Evolutionary conservation across 1,140 invertebrate genomes (phyloP), one percentile per base, ranked within the genome.

Genomic region (Zaprionus camerounensis): DNA sequence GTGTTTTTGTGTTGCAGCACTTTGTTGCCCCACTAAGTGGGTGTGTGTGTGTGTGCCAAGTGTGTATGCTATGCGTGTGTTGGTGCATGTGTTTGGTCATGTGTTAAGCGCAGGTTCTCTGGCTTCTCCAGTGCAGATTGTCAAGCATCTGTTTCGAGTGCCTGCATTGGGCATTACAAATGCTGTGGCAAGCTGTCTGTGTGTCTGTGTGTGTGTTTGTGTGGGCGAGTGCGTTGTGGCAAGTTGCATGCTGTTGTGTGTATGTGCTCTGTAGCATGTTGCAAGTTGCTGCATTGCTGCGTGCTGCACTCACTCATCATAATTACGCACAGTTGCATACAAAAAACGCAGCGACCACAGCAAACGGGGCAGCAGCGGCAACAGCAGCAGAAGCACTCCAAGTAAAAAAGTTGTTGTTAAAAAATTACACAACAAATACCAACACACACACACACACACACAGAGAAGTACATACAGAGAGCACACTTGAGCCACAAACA

Each of bases 371-470:
- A 78, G 58, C 69, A 63, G 67, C 62, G 36, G 51, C 75, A 73
- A 31, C 69, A 58, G 71, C 57, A 51, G 26, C 65, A 44, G 36
- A 17, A 67, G 80, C 81, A 87, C 84, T 87, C 66, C 75, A 81
- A 84, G 58, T 63, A 63, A 81, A 82, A 82, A 86, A 87, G 78
- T 88, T 90, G 84, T 87, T 87, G 85, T 88, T 90, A 67, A 88
- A 88, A 72, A 88, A 88, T 87, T 87, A 88, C 78, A 83, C 83
- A 88, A 83, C 80, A 72, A 72, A 72, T 69, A 68, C 22, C 57
- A 34, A 68, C 55, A 78, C 34, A 63, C 17, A 75, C 49, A 44
- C 53, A 71, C 1, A 70, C 22, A 57, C 22, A 38, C 22, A 68
- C 61, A 74, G 5, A 26, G 5, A 9, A 34, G 31, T 31, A 63